Evolutionary conservation across 2,113 vertebrate species (phyloP).

Genomic region (Holacanthus passer): DNA sequence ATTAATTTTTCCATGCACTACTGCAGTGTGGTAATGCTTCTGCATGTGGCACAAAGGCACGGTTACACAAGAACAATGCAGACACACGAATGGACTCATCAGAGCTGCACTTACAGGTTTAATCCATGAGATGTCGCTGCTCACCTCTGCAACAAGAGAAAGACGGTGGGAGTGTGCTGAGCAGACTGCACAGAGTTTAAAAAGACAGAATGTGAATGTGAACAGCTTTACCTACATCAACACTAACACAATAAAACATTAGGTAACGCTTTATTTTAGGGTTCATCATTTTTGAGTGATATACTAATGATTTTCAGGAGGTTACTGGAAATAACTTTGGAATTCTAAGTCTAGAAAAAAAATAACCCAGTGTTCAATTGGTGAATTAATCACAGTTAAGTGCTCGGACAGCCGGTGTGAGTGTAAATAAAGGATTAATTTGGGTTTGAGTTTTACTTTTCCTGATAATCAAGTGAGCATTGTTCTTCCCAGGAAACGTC

Average conservation of each 20-base stretch:
- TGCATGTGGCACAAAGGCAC: not conserved
- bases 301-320: rapidly evolving
- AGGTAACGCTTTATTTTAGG: not conserved
- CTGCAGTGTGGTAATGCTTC: not conserved
- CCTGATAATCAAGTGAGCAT: no score
- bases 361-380: not conserved
- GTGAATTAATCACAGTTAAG: not conserved
- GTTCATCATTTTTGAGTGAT: rapidly evolving
- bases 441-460: not conserved
- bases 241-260: rapidly evolving
- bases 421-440: not conserved
- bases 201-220: slow-evolving; percentile 4
- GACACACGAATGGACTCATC: not conserved
- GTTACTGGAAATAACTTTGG: not conserved
- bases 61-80: not conserved
- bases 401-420: not conserved
- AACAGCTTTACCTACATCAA: not conserved
- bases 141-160: slow-evolving; percentile 35
- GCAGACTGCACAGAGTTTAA: not conserved
- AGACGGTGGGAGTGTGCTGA: slow-evolving; percentile 58
- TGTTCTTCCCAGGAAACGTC: not conserved
- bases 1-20: not conserved
- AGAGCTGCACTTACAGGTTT: slow-evolving; percentile 27
- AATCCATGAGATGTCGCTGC: slow-evolving; percentile 78
- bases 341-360: not conserved